Evolutionary conservation across 2,888 invertebrate genomes (phyloP).

Genomic region (Hypercompe scribonia): DNA sequence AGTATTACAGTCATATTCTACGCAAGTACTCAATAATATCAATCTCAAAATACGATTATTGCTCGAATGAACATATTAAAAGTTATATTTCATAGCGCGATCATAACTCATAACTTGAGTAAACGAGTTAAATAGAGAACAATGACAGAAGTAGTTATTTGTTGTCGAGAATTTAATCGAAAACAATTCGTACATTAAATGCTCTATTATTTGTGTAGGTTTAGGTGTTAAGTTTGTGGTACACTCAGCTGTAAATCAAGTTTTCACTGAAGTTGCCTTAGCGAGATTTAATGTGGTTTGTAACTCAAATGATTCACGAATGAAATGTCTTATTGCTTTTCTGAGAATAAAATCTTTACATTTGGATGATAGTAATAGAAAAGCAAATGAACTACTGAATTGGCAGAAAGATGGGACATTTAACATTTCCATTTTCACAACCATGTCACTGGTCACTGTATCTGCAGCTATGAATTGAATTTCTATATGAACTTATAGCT

Average conservation of each 20-base stretch:
- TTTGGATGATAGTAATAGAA: not conserved
- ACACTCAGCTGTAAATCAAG: constrained; percentile 24
- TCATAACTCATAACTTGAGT: constrained; percentile 41
- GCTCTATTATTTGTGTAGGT: constrained; percentile 34
- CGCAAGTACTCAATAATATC: not conserved
- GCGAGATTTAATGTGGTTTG: not conserved
- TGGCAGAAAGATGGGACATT: too few species aligned
- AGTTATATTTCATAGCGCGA: constrained; percentile 21
- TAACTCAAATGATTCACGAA: not conserved
- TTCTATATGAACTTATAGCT: too few species aligned
- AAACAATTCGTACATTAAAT: constrained; percentile 44
- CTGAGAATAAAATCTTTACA: not conserved
- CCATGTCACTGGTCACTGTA: too few species aligned
- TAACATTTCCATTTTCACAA: too few species aligned
- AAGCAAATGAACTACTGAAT: too few species aligned
- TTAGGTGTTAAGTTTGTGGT: constrained; percentile 12
- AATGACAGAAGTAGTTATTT: constrained; percentile 41
- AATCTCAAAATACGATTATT: not conserved
- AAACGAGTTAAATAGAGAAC: constrained; percentile 35
- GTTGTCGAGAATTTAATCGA: constrained; percentile 50
- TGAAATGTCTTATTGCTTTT: not conserved
- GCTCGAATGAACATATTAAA: constrained; percentile 7
- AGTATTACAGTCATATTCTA: not conserved
- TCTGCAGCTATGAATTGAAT: too few species aligned
- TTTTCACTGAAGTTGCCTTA: not conserved